A percentile compares a stretch with the other conserved stretches of the same genome.
Evolutionary conservation across 1,140 invertebrate genomes (phyloP).

Genomic region (Wasmannia auropunctata): DNA sequence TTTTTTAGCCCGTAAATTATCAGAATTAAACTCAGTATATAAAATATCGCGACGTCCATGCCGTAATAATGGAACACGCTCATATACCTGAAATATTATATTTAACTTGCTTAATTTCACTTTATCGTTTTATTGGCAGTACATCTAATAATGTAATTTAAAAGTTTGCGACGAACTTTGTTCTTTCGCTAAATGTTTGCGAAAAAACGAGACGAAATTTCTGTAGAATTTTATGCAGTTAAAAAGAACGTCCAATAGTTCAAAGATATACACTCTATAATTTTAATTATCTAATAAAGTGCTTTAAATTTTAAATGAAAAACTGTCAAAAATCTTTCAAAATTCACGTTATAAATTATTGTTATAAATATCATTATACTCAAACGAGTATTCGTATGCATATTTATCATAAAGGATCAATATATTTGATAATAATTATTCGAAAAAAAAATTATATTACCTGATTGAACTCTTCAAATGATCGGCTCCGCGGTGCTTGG

Average conservation of each 20-base stretch:
- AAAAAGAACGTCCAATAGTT: not conserved
- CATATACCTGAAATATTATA: constrained; percentile 75
- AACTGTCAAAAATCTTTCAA: not conserved
- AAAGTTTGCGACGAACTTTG: not conserved
- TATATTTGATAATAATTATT: not conserved
- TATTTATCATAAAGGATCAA: not conserved
- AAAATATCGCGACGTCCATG: constrained; percentile 79
- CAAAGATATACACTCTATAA: not conserved
- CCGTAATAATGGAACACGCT: constrained; percentile 81
- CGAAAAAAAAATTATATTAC: constrained; percentile 61
- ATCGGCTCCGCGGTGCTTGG: constrained; percentile 82
- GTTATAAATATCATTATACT: not conserved
- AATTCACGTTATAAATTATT: not conserved
- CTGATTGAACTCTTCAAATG: constrained; percentile 82
- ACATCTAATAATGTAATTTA: not conserved
- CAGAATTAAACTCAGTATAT: constrained; percentile 51
- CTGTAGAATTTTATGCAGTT: not conserved
- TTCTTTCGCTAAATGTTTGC: not conserved
- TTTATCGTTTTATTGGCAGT: not conserved
- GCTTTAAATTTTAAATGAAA: not conserved
- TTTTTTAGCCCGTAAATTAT: constrained; percentile 71
- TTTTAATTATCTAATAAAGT: not conserved
- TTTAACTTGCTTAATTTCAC: not conserved
- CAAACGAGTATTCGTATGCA: not conserved
- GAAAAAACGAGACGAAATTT: not conserved